These are phyloP conservation scores for Sympetrum striolatum DNA, from an alignment of 2,888 invertebrate species.

Conservation along the genomic window DNA sequence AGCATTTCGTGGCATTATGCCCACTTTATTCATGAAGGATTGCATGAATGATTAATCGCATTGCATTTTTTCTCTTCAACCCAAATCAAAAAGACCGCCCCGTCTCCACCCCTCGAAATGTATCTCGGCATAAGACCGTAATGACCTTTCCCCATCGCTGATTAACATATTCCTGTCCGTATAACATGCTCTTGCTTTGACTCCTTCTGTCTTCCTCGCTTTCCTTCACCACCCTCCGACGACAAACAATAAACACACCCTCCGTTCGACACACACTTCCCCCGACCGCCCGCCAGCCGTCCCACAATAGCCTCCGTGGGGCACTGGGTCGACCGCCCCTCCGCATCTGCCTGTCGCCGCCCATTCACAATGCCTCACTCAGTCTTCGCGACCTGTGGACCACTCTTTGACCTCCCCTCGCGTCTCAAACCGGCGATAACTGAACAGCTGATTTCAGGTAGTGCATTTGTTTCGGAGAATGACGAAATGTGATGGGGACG, in stretches of 20 bases:
- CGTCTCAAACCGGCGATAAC: background rate
- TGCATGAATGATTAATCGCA: background rate
- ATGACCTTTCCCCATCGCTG: slow-evolving; percentile 9
- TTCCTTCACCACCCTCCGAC: slow-evolving; percentile 12
- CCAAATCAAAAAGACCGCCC: background rate
- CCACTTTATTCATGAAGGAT: too few species aligned
- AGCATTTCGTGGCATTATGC: too few species aligned
- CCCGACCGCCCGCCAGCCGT: background rate
- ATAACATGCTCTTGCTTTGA: slow-evolving; percentile 14
- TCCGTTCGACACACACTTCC: background rate
- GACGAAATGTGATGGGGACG: background rate
- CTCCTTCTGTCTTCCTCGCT: slow-evolving; percentile 10
- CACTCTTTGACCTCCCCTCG: background rate
- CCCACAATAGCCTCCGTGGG: slow-evolving; percentile 9
- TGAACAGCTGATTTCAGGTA: slow-evolving; percentile 32
- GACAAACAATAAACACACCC: slow-evolving; percentile 26
- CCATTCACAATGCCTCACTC: background rate
- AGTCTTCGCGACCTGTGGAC: slow-evolving; percentile 7
- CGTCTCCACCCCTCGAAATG: background rate
- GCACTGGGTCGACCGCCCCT: slow-evolving; percentile 16
- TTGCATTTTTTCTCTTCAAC: background rate
- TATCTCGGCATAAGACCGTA: background rate
- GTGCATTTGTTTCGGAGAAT: background rate
- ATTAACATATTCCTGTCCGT: slow-evolving; percentile 14
- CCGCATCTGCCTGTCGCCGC: slow-evolving; percentile 29